Evolutionary conservation across 2,113 vertebrate species (phyloP).

Genomic region (Tragulus kanchil): DNA sequence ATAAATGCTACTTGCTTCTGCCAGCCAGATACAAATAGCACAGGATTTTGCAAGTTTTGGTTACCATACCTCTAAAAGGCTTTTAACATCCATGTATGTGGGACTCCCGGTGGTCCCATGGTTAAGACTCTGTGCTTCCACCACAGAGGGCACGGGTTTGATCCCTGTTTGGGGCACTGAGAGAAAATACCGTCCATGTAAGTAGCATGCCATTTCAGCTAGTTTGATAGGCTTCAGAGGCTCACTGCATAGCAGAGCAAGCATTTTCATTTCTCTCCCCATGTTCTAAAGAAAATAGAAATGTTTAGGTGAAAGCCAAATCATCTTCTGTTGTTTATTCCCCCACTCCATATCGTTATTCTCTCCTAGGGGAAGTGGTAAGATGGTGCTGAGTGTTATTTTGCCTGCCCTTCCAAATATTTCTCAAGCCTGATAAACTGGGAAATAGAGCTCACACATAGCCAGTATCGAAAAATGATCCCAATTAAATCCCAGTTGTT

Average conservation of each 20-base stretch:
- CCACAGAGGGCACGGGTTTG: not conserved
- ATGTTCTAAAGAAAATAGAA: slow-evolving; percentile 1
- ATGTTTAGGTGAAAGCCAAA: not conserved
- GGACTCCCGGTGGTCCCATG: not conserved
- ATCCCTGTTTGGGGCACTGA: not conserved
- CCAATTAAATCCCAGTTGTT: not conserved
- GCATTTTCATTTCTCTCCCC: not conserved
- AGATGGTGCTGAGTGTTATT: not conserved
- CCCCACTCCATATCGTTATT: not conserved
- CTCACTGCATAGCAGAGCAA: not conserved
- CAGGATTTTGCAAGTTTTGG: slow-evolving; percentile 29
- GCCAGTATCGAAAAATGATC: not conserved
- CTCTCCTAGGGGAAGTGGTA: not conserved
- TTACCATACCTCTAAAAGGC: not conserved
- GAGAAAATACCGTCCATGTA: not conserved
- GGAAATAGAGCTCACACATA: not conserved
- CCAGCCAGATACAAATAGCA: not conserved
- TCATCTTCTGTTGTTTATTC: not conserved
- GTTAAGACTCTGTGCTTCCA: not conserved
- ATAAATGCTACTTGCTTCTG: not conserved
- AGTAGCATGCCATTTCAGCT: not conserved
- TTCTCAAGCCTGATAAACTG: not conserved
- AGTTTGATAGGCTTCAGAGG: not conserved
- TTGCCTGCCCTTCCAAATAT: not conserved
- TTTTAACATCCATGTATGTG: not conserved